Base-by-base conservation (phyloP, 2,113 vertebrate species). In the Cheilinus undulatus region DNA sequence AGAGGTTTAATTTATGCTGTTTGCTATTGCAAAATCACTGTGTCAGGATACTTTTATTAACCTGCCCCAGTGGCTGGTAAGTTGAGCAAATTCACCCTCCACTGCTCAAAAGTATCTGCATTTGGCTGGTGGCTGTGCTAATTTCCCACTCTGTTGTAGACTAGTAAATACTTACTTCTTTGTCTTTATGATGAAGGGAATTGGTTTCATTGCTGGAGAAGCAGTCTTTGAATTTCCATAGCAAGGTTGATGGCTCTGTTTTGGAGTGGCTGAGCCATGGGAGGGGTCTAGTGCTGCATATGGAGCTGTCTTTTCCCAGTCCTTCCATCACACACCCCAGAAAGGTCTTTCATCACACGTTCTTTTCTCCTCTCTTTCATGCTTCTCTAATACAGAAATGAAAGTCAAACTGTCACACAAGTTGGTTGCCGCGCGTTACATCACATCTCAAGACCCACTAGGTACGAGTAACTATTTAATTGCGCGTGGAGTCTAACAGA, bases 221-320 rank as follows among this genome's bases (percentile, higher is more conserved):
- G 91, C 97, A 97, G 88, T 96, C 90, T 90, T 96, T 94, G 78
- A 97, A 94, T 89, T 95, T 97, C 96, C 96, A 98, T 78, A 96
- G 92, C 93, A 95, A 95, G 80, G 94, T 94, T 59, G 95, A 95
- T 76, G 92, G 92, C 89, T 96, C 92, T 46, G 95, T 92, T 88
- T 95, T 92, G 88, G 94, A 84, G 60, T n/a, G 91, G 82, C 84
- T 93, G 83, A 95, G 93, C 95, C 96, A 97, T 93, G 93, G 90
- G 46, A 93, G 84, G 0, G 95, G 92, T 82, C 90, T 95, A 86
- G 87, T 88, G 90, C 92, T 85, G 85, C 86, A 85, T 62, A 71
- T 93, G 67, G 94, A 80, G 73, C 88, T 93, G 86, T 96, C 95
- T 52, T 94, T 93, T 92, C 89, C 93, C 84, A 92, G 93, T 89